Base-by-base conservation (phyloP, 2,888 invertebrate species). In the Eucera pruinosa region DNA sequence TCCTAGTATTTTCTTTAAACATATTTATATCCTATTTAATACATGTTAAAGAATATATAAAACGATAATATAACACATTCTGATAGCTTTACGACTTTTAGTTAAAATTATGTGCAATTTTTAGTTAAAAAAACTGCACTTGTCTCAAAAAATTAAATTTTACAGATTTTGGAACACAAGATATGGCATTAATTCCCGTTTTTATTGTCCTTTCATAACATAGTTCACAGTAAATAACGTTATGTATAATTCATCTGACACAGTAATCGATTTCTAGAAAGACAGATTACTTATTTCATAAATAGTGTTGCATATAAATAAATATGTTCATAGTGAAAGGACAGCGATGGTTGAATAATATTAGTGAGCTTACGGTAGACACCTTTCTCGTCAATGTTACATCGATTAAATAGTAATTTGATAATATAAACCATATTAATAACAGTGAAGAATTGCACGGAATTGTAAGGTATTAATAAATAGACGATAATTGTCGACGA, bases 171-270 rank as follows among this genome's bases (percentile, higher is more conserved):
- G 7, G n/a, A 67, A 27, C n/a, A 52, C 13, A 23, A 23, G 13
- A 20, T 45, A 25, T 57, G 41, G 62, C 69, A 74, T 86, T 87
- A 80, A 81, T 81, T 86, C 33, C 11, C 75, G 75, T 83, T 89
- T 88, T 62, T 61, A 89, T 89, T 89, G 88, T 88, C 86, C 83
- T 84, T 86, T 87, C 73, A 84, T 83, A 88, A 88, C 80, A 75
- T 86, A 81, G 81, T 81, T 79, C 85, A 88, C 88, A 88, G 85
- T 89, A 81, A 85, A 87, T 83, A 89, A 89, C 83, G 62, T 83
- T 76, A 73, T 73, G 69, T 82, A 72, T 80, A 83, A 87, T 75
- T 68, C 79, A 78, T 73, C 73, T 82, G 82, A 76, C 72, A 85
- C 20, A 25, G 66, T 77, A 76, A 80, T 80, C 79, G 58, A 77